Conservation (phyloP, 2,113 vertebrate genomes). For the Raja brachyura region DNA sequence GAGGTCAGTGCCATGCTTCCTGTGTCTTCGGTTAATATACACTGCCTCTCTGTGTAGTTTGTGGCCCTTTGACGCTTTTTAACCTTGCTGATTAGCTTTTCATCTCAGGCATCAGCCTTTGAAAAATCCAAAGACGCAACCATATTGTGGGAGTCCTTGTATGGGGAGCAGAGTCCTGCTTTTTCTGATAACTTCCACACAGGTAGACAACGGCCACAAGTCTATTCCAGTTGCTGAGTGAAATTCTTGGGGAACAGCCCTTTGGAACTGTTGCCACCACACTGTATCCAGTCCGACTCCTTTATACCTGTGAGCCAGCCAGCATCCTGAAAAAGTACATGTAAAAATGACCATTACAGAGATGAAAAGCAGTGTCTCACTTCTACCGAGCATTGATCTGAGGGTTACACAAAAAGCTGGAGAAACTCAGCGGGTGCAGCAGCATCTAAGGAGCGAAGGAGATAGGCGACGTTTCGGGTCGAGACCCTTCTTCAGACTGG, state of each 20-base stretch:
- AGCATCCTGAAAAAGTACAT: slow-evolving; percentile 72
- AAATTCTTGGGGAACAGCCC: slow-evolving; percentile 97
- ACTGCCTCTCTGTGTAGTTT: background rate
- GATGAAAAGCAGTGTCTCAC: background rate
- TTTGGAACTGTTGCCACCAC: slow-evolving; percentile 61
- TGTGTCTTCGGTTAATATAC: slow-evolving; percentile 15
- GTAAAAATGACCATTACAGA: background rate
- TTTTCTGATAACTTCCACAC: slow-evolving; percentile 12
- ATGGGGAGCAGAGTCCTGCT: background rate
- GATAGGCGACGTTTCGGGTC: too few species aligned
- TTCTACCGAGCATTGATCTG: background rate
- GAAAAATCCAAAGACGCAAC: slow-evolving; percentile 28
- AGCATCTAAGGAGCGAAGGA: too few species aligned
- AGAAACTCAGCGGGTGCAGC: too few species aligned
- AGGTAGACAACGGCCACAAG: background rate
- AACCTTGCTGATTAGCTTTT: background rate
- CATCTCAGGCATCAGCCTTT: background rate
- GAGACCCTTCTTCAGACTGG: too few species aligned
- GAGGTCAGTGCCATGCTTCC: slow-evolving; percentile 28
- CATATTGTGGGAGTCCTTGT: slow-evolving; percentile 12
- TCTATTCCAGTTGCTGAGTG: slow-evolving; percentile 69
- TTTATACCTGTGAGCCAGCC: slow-evolving; percentile 89
- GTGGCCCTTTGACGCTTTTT: background rate
- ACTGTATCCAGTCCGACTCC: slow-evolving; percentile 78
- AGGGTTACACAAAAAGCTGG: too few species aligned